phyloP scores from a whole-genome alignment of 1,140 invertebrate species.

The Drosophila pandora region DNA sequence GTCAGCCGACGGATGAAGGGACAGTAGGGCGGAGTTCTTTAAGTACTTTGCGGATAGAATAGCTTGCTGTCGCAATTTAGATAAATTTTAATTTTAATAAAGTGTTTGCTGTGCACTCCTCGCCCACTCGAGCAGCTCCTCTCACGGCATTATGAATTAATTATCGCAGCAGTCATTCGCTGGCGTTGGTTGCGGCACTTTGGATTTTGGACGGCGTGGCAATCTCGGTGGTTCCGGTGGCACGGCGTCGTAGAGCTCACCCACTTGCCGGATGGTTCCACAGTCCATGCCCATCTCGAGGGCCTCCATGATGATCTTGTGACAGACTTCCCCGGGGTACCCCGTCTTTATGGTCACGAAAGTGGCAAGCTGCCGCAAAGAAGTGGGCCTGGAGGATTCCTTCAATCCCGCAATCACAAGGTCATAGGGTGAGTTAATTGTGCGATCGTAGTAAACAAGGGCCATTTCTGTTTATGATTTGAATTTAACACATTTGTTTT shows the following conservation, averaged over 20 bases:
- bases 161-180: conserved; percentile 49
- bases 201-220: conserved; percentile 8
- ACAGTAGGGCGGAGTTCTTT: conserved; percentile 41
- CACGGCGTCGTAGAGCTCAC: conserved; percentile 19
- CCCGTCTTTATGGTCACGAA: conserved; percentile 24
- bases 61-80: conserved; percentile 75
- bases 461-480: conserved; percentile 8
- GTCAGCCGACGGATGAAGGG: conserved; percentile 21
- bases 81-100: conserved; percentile 81
- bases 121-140: conserved; percentile 56
- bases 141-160: conserved; percentile 70
- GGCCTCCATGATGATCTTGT: conserved; percentile 31
- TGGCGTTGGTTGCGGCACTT: conserved; percentile 19
- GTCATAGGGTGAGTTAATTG: conserved; percentile 21
- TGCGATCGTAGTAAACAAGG: conserved; percentile 41
- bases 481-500: neutral
- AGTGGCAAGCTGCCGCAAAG: conserved; percentile 9
- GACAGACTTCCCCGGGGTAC: conserved; percentile 37
- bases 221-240: conserved; percentile 9
- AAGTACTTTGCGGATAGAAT: conserved; percentile 73
- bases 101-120: conserved; percentile 74
- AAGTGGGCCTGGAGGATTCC: neutral
- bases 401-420: conserved; percentile 24
- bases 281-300: conserved; percentile 26
- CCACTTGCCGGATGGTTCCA: conserved; percentile 22